Percentiles rank a stretch among this genome's conserved stretches.
phyloP scores from a whole-genome alignment of 2,797 vertebrate species.

The Schizopygopsis malacanthus region DNA sequence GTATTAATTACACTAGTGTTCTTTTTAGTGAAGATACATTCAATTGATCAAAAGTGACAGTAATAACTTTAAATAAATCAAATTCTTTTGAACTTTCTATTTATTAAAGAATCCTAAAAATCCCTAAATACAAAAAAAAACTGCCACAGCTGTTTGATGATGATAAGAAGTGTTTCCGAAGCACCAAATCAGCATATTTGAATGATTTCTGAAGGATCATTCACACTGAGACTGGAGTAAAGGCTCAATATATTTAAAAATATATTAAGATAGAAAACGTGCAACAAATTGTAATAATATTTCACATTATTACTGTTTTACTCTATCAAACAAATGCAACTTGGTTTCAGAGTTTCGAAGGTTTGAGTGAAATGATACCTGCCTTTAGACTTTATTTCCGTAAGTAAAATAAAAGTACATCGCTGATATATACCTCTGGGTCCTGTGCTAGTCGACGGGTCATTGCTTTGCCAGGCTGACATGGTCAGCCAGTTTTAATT shows the following conservation, averaged over 20 bases:
- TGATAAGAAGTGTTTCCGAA: not conserved
- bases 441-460: constrained; percentile 14
- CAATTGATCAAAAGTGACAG: too few species aligned
- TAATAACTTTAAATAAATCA: too few species aligned
- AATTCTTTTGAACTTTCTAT: not conserved
- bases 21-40: not conserved
- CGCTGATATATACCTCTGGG: not conserved
- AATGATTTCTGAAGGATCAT: not conserved
- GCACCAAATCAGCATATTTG: not conserved
- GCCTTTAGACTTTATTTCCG: not conserved
- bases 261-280: not conserved
- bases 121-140: too few species aligned
- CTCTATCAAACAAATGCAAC: not conserved
- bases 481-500: constrained; percentile 54
- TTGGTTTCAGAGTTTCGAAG: not conserved
- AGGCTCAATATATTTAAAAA: not conserved
- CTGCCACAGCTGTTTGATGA: not conserved
- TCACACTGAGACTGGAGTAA: not conserved
- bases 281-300: not conserved
- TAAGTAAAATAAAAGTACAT: not conserved
- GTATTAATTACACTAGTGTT: not conserved
- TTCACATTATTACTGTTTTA: not conserved
- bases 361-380: not conserved
- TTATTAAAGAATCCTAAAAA: not conserved
- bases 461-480: constrained; percentile 44